Evolutionary conservation across 2,888 invertebrate genomes (phyloP).

Genomic region (Macrosiphum euphorbiae): DNA sequence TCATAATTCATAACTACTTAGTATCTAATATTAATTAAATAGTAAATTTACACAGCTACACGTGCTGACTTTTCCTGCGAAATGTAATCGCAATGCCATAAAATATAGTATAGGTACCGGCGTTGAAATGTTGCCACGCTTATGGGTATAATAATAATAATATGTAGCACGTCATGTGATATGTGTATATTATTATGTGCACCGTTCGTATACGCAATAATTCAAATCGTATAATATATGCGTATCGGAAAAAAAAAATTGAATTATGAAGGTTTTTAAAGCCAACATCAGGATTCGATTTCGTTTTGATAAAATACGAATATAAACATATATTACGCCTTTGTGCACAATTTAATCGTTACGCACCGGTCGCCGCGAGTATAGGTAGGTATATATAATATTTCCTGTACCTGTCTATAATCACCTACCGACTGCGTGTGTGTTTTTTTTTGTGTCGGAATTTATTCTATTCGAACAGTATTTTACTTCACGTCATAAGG

Average conservation of each 20-base stretch:
- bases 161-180: neutral
- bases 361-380: neutral
- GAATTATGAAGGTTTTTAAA: neutral
- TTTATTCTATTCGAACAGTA: neutral
- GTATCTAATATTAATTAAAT: too few species aligned
- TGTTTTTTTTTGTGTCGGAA: neutral
- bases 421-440: neutral
- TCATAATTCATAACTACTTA: too few species aligned
- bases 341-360: constrained; percentile 30
- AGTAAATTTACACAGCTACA: neutral
- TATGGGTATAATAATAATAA: neutral
- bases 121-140: neutral
- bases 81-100: neutral
- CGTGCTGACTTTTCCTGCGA: neutral
- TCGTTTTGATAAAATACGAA: constrained; percentile 8
- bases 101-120: neutral
- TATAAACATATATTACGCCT: neutral
- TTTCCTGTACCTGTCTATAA: constrained; percentile 1
- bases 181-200: neutral
- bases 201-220: neutral
- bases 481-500: neutral
- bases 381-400: neutral
- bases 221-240: neutral
- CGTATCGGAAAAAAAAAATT: neutral
- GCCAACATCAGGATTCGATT: neutral